These are phyloP conservation scores for Diuraphis noxia DNA, from an alignment of 1,140 invertebrate genomes.

Conservation along the genomic window DNA sequence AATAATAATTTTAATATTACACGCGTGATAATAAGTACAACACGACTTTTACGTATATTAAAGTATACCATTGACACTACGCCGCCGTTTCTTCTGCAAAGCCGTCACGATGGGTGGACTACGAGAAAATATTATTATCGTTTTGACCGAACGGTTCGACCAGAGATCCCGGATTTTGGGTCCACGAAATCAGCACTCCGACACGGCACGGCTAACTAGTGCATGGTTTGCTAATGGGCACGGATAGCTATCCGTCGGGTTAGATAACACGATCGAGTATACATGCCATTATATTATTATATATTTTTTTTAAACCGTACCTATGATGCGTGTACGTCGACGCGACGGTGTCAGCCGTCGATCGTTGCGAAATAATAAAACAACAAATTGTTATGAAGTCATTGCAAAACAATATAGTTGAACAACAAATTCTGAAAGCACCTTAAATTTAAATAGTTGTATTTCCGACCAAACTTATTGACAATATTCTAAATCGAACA, in stretches of 20 bases:
- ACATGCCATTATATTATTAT: too few species aligned
- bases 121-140: not conserved
- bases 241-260: not conserved
- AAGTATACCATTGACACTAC: not conserved
- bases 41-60: not conserved
- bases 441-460: not conserved
- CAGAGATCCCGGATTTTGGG: conserved; percentile 32
- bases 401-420: too few species aligned
- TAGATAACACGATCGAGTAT: not conserved
- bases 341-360: too few species aligned
- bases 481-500: not conserved
- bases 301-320: not conserved
- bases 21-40: not conserved
- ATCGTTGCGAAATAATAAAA: not conserved
- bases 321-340: not conserved
- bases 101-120: not conserved
- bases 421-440: not conserved
- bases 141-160: not conserved
- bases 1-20: too few species aligned
- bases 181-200: not conserved
- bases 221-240: not conserved
- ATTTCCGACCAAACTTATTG: not conserved
- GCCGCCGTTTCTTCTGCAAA: not conserved
- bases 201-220: not conserved
- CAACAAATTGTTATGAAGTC: not conserved